These are phyloP conservation scores for Aulostomus chinensis DNA, from an alignment of 2,797 vertebrate species.

Conservation along the genomic window DNA sequence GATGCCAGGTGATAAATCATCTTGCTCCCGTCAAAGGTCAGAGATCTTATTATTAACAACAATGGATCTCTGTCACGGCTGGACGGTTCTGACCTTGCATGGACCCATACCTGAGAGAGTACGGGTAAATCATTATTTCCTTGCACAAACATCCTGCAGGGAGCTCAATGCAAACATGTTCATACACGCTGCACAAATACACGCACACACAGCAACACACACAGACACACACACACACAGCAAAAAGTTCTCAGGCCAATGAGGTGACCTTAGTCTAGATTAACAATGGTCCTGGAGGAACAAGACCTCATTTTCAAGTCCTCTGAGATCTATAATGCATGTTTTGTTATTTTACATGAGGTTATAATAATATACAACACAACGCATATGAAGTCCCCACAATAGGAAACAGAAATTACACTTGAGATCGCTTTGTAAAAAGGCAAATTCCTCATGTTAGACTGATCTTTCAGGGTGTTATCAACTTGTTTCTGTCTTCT, in stretches of 20 bases:
- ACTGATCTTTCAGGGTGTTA: no score
- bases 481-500: no score
- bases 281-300: slow-evolving; percentile 49
- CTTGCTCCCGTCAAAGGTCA: slow-evolving; percentile 63
- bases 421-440: no score
- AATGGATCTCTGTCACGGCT: slow-evolving; percentile 64
- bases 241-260: slow-evolving; percentile 14
- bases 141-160: slow-evolving; percentile 8
- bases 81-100: slow-evolving; percentile 68
- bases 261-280: slow-evolving; percentile 60
- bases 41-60: slow-evolving; percentile 68
- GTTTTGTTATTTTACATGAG: slow-evolving; percentile 32
- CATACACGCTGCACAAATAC: background rate
- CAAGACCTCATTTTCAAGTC: slow-evolving; percentile 44
- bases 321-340: slow-evolving; percentile 20
- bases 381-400: background rate
- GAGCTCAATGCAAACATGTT: slow-evolving; percentile 21
- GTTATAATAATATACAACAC: background rate
- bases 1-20: slow-evolving; percentile 56
- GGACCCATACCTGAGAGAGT: slow-evolving; percentile 20
- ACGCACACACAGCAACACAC: no score
- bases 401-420: background rate
- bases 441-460: no score
- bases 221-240: no score
- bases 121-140: slow-evolving; percentile 37